Evolutionary conservation across 2,797 vertebrate genomes (phyloP), one percentile per base, ranked within the genome.

Genomic region (Manis pentadactyla): DNA sequence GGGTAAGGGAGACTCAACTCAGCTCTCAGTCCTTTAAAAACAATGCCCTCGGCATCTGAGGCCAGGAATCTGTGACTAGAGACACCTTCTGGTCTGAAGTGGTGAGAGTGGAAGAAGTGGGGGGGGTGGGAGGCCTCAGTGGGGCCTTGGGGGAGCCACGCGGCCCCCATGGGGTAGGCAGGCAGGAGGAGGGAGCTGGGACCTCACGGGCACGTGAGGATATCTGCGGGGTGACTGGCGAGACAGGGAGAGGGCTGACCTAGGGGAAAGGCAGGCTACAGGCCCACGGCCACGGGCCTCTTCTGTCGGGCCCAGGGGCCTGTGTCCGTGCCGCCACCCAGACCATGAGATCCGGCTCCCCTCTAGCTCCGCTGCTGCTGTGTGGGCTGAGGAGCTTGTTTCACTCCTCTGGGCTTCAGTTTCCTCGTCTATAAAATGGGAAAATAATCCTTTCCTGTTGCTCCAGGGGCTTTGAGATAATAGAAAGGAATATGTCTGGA

Each of bases 161-260:
- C 29, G 59, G 39, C 39, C 68, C 51, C 53, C 3, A 18, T 5
- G 9, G 49, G n/a, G 53, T 61, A 31, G 19, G 25, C 23, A 7
- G 2, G 2, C 2, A 0, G 27, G 49, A 42, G 55, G 46, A 17
- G n/a, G 27, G 55, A 39, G 66, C 27, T 4, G 29, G 37, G 51
- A 11, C 12, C 3, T 19, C n/a, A n/a, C 3, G 18, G 46, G 39
- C 39, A 4, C 15, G 63, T 0, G 0, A 57, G 64, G 53, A 25
- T 55, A 31, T 4, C 59, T 85, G 64, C 21, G 68, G 23, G 21
- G 13, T n/a, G 66, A 53, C 49, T 78, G 57, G 49, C 53, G 69
- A 51, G n/a, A 25, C 39, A 57, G 61, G 37, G 55, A 9, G 18
- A 25, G 69, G 57, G 57, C 6, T 13, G 23, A 13, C 42, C 34